Base-by-base conservation (phyloP, 2,797 vertebrate genomes). In the Danio tinwini region DNA sequence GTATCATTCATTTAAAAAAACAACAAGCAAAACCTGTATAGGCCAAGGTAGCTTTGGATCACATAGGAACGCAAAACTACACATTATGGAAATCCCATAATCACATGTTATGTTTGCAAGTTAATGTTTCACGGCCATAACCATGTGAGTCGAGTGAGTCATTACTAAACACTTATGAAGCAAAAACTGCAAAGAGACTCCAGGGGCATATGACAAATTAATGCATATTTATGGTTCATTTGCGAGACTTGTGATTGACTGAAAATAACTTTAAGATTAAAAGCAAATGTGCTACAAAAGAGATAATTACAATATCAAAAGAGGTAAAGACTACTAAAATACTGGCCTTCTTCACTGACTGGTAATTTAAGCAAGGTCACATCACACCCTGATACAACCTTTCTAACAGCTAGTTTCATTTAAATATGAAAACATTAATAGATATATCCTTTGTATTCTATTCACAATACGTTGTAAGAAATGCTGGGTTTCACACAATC, bases 51-150 rank as follows among this genome's bases (percentile, higher is more conserved):
- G 16, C 42, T 39, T 42, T 4, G 37, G 7, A 61, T 69, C 77
- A 64, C 1, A 11, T 62, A 37, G 37, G 14, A 71, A 39, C 7
- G 6, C 16, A 39, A 52, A 72, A 13, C 50, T 47, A 29, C n/a
- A 65, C 61, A 56, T 65, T 65, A 73, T 40, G 50, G 21, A 61
- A 74, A 69, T 76, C 17, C 49, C 19, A 17, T 47, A 64, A 79
- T 49, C 68, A 47, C 68, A 61, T 4, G 55, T 40, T 39, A 70
- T 47, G 45, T 56, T 63, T 79, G 72, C 17, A 53, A 72, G 68
- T 53, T 63, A 79, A 79, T 79, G 68, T 47, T 72, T 79, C 68
- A 79, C 59, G 3, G 63, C 39, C 58, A 37, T 45, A 79, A 79
- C 10, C 50, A 56, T 12, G 47, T 39, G 40, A 55, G 19, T 29